Percentiles rank a stretch among this genome's conserved stretches.
Conservation (phyloP, 2,113 vertebrate genomes). For the Phyllopteryx taeniolatus region DNA sequence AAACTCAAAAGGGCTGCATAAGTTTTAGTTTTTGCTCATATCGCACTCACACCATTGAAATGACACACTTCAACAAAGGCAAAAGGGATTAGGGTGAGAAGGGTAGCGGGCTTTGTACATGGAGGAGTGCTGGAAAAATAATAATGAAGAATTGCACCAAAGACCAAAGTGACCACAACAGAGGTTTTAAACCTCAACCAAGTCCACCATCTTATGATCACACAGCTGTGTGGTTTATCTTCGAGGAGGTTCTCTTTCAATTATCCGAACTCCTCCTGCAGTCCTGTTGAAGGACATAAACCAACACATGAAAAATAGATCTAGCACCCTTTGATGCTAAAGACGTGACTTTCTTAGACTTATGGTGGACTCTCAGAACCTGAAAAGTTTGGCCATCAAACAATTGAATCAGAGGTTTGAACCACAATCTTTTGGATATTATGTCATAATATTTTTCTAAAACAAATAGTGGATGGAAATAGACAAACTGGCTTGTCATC, state of each 20-base stretch:
- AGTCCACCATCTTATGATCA: constrained; percentile 62
- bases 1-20: constrained; percentile 24
- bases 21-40: constrained; percentile 29
- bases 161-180: constrained; percentile 68
- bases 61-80: constrained; percentile 18
- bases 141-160: constrained; percentile 26
- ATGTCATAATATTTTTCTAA: neutral
- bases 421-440: neutral
- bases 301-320: constrained; percentile 38
- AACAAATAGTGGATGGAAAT: neutral
- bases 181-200: constrained; percentile 51
- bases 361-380: neutral
- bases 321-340: constrained; percentile 3
- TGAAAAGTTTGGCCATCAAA: neutral
- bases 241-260: constrained; percentile 50
- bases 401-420: constrained; percentile 5
- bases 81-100: constrained; percentile 1
- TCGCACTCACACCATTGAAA: constrained; percentile 26
- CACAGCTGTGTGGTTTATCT: constrained; percentile 54
- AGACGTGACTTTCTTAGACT: neutral
- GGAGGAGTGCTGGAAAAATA: constrained; percentile 17
- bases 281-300: constrained; percentile 35
- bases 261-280: constrained; percentile 53
- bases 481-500: neutral
- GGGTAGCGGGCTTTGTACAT: constrained; percentile 26